Evolutionary conservation across 2,888 invertebrate species (phyloP).

Genomic region (Lutraria lutraria): DNA sequence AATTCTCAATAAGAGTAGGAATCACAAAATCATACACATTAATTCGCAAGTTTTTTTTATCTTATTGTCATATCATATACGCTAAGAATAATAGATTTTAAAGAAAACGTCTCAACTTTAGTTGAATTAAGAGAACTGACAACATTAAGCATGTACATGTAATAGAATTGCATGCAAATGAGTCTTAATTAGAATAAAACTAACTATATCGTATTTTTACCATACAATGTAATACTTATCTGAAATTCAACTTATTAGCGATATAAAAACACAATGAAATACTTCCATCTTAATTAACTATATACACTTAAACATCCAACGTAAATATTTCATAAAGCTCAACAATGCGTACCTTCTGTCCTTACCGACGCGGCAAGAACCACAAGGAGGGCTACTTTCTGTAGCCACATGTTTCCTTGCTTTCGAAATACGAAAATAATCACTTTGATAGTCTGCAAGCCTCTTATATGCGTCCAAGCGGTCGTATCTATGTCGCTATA

Average conservation of each 20-base stretch:
- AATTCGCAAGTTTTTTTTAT: too few species aligned
- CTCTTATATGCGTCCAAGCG: slow-evolving; percentile 29
- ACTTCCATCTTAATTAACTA: not conserved
- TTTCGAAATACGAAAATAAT: slow-evolving; percentile 67
- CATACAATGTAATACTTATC: not conserved
- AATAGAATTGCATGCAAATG: too few species aligned
- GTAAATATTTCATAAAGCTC: not conserved
- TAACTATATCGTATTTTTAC: too few species aligned
- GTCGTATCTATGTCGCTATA: slow-evolving; percentile 21
- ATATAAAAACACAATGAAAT: not conserved
- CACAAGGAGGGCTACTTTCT: slow-evolving; percentile 59
- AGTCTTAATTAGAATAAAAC: too few species aligned
- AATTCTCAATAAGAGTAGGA: too few species aligned
- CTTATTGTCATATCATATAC: too few species aligned
- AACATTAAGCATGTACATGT: too few species aligned
- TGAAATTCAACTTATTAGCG: slow-evolving; percentile 1
- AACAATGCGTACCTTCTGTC: slow-evolving; percentile 28
- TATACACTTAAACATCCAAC: not conserved
- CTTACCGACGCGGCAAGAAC: slow-evolving; percentile 67
- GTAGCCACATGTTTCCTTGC: slow-evolving; percentile 64
- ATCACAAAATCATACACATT: too few species aligned
- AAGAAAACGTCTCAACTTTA: too few species aligned
- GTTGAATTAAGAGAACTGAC: too few species aligned
- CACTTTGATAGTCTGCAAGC: not conserved
- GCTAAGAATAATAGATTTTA: too few species aligned